Conservation (phyloP, 92 coral and sea anemone species). For the Bergia sp. region DNA sequence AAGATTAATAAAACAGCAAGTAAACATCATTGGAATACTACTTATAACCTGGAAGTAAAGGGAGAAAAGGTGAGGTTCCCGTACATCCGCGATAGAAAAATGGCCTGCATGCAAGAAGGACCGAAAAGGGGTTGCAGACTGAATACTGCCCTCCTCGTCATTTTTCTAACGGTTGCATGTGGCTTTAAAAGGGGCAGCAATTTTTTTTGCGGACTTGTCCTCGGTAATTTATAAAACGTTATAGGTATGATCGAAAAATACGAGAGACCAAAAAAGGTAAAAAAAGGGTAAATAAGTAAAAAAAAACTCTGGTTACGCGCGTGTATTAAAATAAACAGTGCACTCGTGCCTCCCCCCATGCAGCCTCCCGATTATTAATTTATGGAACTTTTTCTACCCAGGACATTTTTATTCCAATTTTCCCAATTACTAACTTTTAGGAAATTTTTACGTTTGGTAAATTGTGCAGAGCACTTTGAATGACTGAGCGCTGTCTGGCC, state of each 20-base stretch:
- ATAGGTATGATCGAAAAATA: slow-evolving; percentile 8
- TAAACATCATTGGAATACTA: slow-evolving; percentile 2
- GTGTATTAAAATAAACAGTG: slow-evolving; percentile 16
- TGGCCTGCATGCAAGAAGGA: slow-evolving; percentile 13
- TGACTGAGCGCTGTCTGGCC: slow-evolving; percentile 17
- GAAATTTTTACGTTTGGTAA: slow-evolving; percentile 7
- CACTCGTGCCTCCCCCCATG: neutral
- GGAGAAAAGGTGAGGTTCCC: slow-evolving; percentile 24
- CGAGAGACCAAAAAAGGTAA: slow-evolving; percentile 10
- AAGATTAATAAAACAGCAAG: slow-evolving; percentile 23
- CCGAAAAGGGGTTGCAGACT: slow-evolving; percentile 34
- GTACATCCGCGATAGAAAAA: slow-evolving; percentile 23
- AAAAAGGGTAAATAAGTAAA: slow-evolving; percentile 9
- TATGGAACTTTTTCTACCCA: slow-evolving; percentile 1
- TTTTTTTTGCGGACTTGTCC: slow-evolving; percentile 17
- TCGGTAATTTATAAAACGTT: slow-evolving; percentile 11
- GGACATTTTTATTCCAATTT: no score
- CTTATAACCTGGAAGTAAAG: slow-evolving; percentile 30
- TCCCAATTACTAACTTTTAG: slow-evolving; percentile 9
- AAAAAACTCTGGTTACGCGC: slow-evolving; percentile 26
- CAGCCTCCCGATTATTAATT: slow-evolving; percentile 13
- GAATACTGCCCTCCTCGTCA: slow-evolving; percentile 26
- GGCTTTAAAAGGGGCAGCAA: slow-evolving; percentile 10
- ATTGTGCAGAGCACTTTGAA: neutral
- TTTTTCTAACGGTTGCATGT: slow-evolving; percentile 22